Base-by-base conservation (phyloP, 1,140 invertebrate genomes). In the Drosophila melanica region DNA sequence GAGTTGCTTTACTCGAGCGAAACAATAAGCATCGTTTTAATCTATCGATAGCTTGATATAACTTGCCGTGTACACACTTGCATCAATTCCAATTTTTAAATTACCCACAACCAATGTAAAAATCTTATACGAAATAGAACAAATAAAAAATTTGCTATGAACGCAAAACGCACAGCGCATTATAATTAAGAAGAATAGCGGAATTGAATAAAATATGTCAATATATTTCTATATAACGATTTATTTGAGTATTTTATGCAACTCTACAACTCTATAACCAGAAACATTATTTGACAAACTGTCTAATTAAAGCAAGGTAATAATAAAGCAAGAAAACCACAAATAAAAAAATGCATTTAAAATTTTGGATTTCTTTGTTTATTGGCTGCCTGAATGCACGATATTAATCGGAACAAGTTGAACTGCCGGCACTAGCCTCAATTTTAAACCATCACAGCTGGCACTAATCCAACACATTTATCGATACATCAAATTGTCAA, bases 401-500 rank as follows among this genome's bases (percentile, higher is more conserved):
- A 48, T 14, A 48, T 48, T n/a, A n/a, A 14, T 27, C 12, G 8
- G 1, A 48, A n/a, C 12, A n/a, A 3, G 3, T 48, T 20, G 4
- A 12, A 11, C 3, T 48, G 20, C 45, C 20, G 20, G 23, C 45
- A 8, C 7, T n/a, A 27, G 20, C 23, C 6, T n/a, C 1, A 7
- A 9, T n/a, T 48, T n/a, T 9, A 27, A 48, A 12, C 8, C 20
- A n/a, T 27, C 12, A n/a, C 39, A 14, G n/a, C 12, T 7, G 33
- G 9, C 33, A 35, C 9, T 35, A 35, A 10, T 35, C 33, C 33
- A 35, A 3, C 7, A 8, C 12, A 12, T 18, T 23, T 14, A 47
- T 30, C 53, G 41, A 65, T 65, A 66, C 12, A 33, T 11, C 12
- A 57, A 39, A 3, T 18, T 23, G 35, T 39, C 18, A 33, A 20